Base-by-base conservation (phyloP, 2,888 invertebrate genomes). In the Fabriciana adippe region DNA sequence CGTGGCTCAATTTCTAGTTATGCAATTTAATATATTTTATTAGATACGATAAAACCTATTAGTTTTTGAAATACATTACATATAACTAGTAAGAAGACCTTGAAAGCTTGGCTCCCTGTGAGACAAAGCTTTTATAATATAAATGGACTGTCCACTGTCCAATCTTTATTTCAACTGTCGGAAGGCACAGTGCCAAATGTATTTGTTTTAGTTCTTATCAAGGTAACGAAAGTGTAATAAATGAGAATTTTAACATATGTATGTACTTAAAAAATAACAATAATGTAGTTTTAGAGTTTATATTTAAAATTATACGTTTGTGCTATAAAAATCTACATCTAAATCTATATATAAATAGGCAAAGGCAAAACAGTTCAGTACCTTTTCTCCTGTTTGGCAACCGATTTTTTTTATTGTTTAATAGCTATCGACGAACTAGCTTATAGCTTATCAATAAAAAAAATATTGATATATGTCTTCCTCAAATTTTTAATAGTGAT, bases 161-260 rank as follows among this genome's bases (percentile, higher is more conserved):
- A 61, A 50, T 51, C 16, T 61, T 35, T 61, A 50, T 51, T 61
- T 61, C 51, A 15, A 57, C 62, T 41, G 26, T 47, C 60, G 16
- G 50, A 47, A 54, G 67, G 70, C 67, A 65, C 65, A 67, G 62
- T 67, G 70, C 70, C 67, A 70, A 57, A 59, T 31, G 21, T 57
- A 59, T 59, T 66, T 66, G 57, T 66, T 66, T 54, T 60, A 64
- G 45, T 62, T 57, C 55, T 50, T 59, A 59, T 59, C 50, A 62
- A 67, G 64, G 67, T 65, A 67, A 63, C 48, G 62, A 64, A 67
- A 62, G 16, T 56, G 54, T 62, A 50, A 53, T 64, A 56, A 63
- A 62, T 64, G 64, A 31, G 55, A 59, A 59, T 31, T 59, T 59
- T 6, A 6, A 48, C 26, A 21, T 26, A 26, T 26, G 6, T 26